Conservation (phyloP, 2,797 vertebrate genomes). For the Cuniculus paca region DNA sequence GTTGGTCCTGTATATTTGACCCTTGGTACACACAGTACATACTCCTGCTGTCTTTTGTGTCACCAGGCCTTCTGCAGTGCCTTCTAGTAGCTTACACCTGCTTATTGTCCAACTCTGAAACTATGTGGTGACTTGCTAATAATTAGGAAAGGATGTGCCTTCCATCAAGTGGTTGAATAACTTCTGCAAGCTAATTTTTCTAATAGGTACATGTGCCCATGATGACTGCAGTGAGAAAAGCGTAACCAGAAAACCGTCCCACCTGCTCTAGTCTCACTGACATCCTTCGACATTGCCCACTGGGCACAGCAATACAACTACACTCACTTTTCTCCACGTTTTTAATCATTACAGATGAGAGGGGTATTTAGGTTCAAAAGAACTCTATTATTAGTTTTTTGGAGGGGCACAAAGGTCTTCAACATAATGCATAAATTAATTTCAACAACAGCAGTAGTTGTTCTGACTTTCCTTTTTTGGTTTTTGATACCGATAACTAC, state of each 20-base stretch:
- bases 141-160: not conserved
- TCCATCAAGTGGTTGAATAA: not conserved
- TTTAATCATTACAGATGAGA: not conserved
- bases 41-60: not conserved
- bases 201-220: rapidly evolving
- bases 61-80: rapidly evolving
- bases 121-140: not conserved
- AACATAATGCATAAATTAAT: not conserved
- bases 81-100: not conserved
- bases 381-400: not conserved
- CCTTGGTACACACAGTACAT: rapidly evolving
- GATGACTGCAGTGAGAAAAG: no score
- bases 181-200: not conserved
- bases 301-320: rapidly evolving
- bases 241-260: rapidly evolving
- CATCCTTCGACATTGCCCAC: rapidly evolving
- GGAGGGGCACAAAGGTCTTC: not conserved
- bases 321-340: not conserved
- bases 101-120: not conserved
- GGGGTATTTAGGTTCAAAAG: not conserved
- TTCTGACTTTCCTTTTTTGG: not conserved
- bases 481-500: not conserved
- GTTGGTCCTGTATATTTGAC: not conserved
- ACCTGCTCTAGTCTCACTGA: not conserved
- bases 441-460: not conserved